Evolutionary conservation across 2,113 vertebrate species (phyloP).

Genomic region (Halcyon malimbica): DNA sequence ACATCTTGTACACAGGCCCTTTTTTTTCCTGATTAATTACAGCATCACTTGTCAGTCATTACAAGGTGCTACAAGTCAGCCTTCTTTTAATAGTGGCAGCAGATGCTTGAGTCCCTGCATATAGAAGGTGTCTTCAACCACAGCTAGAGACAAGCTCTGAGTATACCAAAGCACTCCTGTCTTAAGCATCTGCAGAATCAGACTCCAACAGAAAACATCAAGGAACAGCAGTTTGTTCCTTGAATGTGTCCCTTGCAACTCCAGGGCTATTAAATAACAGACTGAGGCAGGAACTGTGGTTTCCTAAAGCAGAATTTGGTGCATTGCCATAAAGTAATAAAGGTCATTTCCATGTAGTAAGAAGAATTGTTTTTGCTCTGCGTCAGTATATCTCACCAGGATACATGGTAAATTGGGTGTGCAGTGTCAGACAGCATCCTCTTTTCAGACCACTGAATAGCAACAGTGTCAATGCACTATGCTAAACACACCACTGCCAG

Average conservation of each 20-base stretch:
- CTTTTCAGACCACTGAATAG: slow-evolving; percentile 25
- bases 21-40: not conserved
- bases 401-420: not conserved
- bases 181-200: not conserved
- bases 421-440: not conserved
- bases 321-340: not conserved
- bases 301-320: slow-evolving; percentile 31
- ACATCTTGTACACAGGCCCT: not conserved
- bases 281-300: not conserved
- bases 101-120: not conserved
- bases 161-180: not conserved
- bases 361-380: not conserved
- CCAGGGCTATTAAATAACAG: not conserved
- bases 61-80: not conserved
- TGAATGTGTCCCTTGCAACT: not conserved
- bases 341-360: not conserved
- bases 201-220: not conserved
- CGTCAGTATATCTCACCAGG: not conserved
- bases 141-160: not conserved
- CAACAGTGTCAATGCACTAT: not conserved
- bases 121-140: not conserved
- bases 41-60: not conserved
- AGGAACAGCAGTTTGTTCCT: not conserved
- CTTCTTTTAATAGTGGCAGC: not conserved
- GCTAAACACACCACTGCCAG: not conserved